Evolutionary conservation across 1,140 invertebrate genomes (phyloP).

Genomic region (Bombus waltoni): DNA sequence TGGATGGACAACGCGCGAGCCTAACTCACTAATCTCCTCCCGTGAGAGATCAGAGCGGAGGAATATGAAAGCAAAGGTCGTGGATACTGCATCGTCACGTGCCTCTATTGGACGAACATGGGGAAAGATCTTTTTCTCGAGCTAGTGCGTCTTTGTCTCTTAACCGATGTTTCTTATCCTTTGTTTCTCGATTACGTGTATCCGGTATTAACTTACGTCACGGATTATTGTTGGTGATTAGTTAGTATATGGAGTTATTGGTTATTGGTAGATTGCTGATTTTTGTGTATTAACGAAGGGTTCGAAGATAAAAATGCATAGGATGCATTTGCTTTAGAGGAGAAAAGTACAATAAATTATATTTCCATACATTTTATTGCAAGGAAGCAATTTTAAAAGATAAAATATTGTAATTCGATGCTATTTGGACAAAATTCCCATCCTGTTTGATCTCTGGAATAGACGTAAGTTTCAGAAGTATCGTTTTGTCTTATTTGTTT

Average conservation of each 20-base stretch:
- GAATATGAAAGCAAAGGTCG: constrained; percentile 60
- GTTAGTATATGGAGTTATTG: neutral
- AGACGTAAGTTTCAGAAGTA: rapidly evolving
- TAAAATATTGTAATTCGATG: too few species aligned
- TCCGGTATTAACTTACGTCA: neutral
- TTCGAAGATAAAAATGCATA: too few species aligned
- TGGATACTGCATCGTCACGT: constrained; percentile 74
- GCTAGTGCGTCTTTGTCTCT: neutral
- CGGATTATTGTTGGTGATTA: neutral
- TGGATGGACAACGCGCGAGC: constrained; percentile 22
- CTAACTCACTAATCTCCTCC: constrained; percentile 19
- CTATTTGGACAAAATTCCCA: too few species aligned
- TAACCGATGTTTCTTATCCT: too few species aligned
- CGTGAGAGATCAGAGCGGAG: constrained; percentile 33
- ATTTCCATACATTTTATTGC: too few species aligned
- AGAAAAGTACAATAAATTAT: too few species aligned
- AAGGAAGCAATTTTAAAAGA: too few species aligned
- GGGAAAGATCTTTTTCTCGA: constrained; percentile 27
- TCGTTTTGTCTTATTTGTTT: too few species aligned
- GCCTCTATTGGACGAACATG: constrained; percentile 68
- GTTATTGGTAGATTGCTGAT: neutral
- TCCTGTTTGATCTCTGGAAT: too few species aligned
- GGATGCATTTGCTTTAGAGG: too few species aligned
- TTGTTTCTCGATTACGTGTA: neutral
- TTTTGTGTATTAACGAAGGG: too few species aligned